A percentile compares a stretch with the other conserved stretches of the same genome.
Conservation (phyloP, 2,888 invertebrate genomes). For the Dione juno region DNA sequence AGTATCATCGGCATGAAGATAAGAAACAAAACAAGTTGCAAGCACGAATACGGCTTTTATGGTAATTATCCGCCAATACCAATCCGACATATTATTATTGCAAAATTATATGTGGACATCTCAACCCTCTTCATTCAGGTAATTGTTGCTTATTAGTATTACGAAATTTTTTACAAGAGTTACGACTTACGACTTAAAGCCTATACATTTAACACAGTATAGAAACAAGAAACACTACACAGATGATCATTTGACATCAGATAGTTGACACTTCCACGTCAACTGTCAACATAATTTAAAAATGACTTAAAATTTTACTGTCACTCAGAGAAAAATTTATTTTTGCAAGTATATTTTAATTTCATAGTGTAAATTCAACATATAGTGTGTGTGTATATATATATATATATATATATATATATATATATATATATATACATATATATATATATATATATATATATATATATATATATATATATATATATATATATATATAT, state of each 20-base stretch:
- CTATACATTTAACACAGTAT: slow-evolving; percentile 8
- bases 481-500: too few species aligned
- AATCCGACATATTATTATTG: slow-evolving; percentile 75
- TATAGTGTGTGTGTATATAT: too few species aligned
- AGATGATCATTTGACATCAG: slow-evolving; percentile 42
- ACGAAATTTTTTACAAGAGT: slow-evolving; percentile 63
- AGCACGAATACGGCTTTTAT: slow-evolving; percentile 67
- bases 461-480: too few species aligned
- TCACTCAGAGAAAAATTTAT: too few species aligned
- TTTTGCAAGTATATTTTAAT: too few species aligned
- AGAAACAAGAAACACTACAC: slow-evolving; percentile 44
- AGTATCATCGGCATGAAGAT: slow-evolving; percentile 69
- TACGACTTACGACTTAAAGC: slow-evolving; percentile 48
- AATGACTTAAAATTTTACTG: too few species aligned
- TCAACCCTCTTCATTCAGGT: slow-evolving; percentile 57
- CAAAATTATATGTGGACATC: slow-evolving; percentile 72
- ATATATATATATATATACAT: too few species aligned
- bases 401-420: too few species aligned
- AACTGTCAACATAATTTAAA: slow-evolving; percentile 49
- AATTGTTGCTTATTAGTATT: slow-evolving; percentile 62
- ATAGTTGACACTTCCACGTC: slow-evolving; percentile 52
- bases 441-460: too few species aligned
- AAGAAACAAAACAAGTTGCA: slow-evolving; percentile 64
- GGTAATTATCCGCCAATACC: slow-evolving; percentile 76
- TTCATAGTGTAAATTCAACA: too few species aligned